A percentile compares a stretch with the other conserved stretches of the same genome.
These are phyloP conservation scores for Zaprionus lachaisei DNA, from an alignment of 1,140 invertebrate genomes.

Conservation along the genomic window DNA sequence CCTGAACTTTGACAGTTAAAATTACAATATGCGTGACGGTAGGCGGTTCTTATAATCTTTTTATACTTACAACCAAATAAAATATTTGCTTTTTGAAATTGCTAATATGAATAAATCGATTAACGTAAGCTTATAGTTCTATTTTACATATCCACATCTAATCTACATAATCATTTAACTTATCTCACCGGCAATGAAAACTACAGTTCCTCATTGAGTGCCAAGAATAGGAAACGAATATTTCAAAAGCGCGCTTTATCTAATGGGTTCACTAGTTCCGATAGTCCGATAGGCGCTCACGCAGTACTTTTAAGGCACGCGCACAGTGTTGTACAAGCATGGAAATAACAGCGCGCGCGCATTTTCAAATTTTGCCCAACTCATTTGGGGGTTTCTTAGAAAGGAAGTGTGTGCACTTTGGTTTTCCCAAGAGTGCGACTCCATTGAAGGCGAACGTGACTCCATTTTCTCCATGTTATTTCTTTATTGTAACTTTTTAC, in stretches of 20 bases:
- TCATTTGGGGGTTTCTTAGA: constrained; percentile 12
- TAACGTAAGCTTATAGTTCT: background rate
- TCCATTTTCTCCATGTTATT: constrained; percentile 64
- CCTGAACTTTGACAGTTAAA: constrained; percentile 43
- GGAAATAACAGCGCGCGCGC: background rate
- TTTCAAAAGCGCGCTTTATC: background rate
- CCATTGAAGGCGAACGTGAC: constrained; percentile 58
- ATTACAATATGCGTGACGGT: constrained; percentile 39
- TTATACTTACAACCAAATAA: constrained; percentile 7
- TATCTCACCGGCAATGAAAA: background rate
- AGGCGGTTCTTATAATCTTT: constrained; percentile 31
- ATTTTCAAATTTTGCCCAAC: constrained; percentile 20
- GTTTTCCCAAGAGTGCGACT: constrained; percentile 52
- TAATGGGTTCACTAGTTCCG: constrained; percentile 1
- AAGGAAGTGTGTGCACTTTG: constrained; percentile 16
- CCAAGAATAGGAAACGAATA: background rate
- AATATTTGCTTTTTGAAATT: background rate
- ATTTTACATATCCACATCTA: background rate
- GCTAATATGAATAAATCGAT: background rate
- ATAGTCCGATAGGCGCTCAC: constrained; percentile 16
- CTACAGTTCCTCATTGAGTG: background rate
- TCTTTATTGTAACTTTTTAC: constrained; percentile 50
- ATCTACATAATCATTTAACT: background rate
- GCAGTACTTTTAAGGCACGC: background rate
- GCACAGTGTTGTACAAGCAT: constrained; percentile 7